These are phyloP conservation scores for Poeciliopsis turrubarensis DNA, from an alignment of 2,113 vertebrate genomes.

Conservation along the genomic window DNA sequence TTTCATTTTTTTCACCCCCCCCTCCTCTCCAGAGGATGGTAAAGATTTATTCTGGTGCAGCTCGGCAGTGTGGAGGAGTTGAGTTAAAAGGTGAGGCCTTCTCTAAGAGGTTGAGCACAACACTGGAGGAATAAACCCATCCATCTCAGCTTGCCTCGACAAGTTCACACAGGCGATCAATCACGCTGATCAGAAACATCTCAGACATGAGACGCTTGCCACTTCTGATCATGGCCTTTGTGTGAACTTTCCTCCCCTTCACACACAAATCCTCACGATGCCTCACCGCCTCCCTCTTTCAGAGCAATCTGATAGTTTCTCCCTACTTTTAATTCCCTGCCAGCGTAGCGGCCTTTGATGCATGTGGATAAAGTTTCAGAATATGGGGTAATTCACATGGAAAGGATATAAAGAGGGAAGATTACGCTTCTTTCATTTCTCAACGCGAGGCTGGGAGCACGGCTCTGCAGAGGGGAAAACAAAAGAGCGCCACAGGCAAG, in stretches of 20 bases:
- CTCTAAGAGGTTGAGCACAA: conserved; percentile 55
- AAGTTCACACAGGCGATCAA: conserved; percentile 41
- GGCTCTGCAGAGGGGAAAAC: conserved; percentile 56
- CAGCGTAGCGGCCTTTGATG: conserved; percentile 26
- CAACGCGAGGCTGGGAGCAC: conserved; percentile 52
- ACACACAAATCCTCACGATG: conserved; percentile 13
- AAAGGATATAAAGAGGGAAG: conserved; percentile 56
- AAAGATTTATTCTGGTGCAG: conserved; percentile 53
- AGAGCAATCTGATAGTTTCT: conserved; percentile 41
- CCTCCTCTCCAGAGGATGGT: background rate
- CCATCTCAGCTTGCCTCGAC: conserved; percentile 39
- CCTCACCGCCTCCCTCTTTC: background rate
- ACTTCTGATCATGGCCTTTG: conserved; percentile 9
- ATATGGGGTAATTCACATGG: conserved; percentile 50
- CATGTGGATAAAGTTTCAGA: conserved; percentile 67
- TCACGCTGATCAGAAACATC: conserved; percentile 58
- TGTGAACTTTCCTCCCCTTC: conserved; percentile 8
- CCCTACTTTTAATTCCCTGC: conserved; percentile 31
- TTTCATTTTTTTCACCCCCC: background rate
- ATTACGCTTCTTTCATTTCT: conserved; percentile 68
- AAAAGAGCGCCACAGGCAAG: conserved; percentile 60
- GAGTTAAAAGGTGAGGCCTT: conserved; percentile 51
- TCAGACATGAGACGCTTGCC: conserved; percentile 26
- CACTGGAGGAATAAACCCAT: conserved; percentile 37
- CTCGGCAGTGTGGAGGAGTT: conserved; percentile 45